phyloP scores from a whole-genome alignment of 2,888 invertebrate genomes.

The Cecidostiba fungosa region DNA sequence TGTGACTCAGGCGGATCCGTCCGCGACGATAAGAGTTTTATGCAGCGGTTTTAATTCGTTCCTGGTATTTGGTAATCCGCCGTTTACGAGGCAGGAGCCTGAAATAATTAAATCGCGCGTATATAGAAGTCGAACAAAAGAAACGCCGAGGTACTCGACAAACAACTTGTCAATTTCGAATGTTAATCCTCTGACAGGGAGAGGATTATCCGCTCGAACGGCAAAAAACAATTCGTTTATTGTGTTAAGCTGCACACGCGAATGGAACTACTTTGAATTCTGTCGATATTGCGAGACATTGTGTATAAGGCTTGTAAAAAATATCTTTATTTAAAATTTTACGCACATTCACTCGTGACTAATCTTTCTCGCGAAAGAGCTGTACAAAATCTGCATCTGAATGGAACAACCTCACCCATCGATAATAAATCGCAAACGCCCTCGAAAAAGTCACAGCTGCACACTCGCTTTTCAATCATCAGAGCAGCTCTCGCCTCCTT shows the following conservation, averaged over 20 bases:
- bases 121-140: neutral
- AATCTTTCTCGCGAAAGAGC: neutral
- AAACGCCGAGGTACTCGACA: neutral
- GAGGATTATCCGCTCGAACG: neutral
- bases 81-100: neutral
- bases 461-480: neutral
- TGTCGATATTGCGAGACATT: neutral
- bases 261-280: neutral
- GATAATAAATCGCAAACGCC: neutral
- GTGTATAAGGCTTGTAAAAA: neutral
- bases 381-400: neutral
- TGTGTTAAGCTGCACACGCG: neutral
- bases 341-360: neutral
- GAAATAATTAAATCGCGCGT: neutral
- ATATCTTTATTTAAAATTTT: neutral
- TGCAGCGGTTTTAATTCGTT: constrained; percentile 7
- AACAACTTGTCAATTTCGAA: constrained; percentile 16
- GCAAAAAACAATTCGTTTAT: neutral
- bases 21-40: neutral
- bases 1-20: neutral
- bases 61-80: constrained; percentile 5
- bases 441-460: neutral
- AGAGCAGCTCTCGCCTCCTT: neutral
- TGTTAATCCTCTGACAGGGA: neutral
- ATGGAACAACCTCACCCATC: neutral